Evolutionary conservation across 2,797 vertebrate species (phyloP), one percentile per base, ranked within the genome.

Genomic region (Catharus ustulatus): DNA sequence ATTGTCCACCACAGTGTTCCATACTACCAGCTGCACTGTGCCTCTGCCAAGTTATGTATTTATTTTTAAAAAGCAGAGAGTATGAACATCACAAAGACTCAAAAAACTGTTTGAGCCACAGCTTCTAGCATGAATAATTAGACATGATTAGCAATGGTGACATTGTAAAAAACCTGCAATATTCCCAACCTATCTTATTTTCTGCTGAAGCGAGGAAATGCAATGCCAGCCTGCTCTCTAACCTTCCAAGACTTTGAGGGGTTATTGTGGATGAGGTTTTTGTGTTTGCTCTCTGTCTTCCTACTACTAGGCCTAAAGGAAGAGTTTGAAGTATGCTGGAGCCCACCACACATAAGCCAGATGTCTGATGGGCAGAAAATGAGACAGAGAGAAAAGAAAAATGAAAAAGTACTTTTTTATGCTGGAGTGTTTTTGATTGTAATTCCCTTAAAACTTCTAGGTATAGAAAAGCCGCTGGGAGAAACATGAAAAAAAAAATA

Each of bases 11-110:
- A 27, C 4, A 3, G 18, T 64, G 34, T 58, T 64, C 69, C 76
- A n/a, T 30, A 22, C 22, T 75, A 54, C 49, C 94, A 94, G 83
- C 84, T 94, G 91, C 54, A 32, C 29, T 51, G 36, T 90, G 40
- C 16, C 62, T 59, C 54, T 95, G 91, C 79, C 89, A 95, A 46
- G 73, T 87, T 64, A 83, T 54, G 48, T 64, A 34, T 84, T 94
- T 91, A 75, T 94, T 94, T 96, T 85, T 87, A 71, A 89, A 94
- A 91, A 51, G 43, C 46, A 64, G 63, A 67, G 34, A 78, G 55
- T 61, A 55, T 15, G 38, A 86, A 51, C 30, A 72, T 55, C 21
- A 34, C 69, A 82, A 57, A 77, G 23, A 78, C 54, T 86, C 29
- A 78, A 73, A 84, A 90, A 90, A 30, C 17, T 76, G 23, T 86